Evolutionary conservation across 2,797 vertebrate genomes (phyloP).

Genomic region (Babyrousa celebensis): DNA sequence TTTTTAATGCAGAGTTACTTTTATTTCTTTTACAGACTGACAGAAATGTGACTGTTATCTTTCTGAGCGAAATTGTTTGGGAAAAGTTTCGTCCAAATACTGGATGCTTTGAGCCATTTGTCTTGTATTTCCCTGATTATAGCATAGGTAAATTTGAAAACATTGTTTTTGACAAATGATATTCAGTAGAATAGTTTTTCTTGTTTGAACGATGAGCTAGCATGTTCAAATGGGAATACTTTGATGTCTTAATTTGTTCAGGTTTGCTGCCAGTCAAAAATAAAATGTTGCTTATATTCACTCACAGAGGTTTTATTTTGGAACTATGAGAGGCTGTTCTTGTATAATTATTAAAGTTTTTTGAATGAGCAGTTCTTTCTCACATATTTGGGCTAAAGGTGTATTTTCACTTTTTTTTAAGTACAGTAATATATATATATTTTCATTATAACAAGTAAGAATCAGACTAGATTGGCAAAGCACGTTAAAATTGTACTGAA

Average conservation of each 20-base stretch:
- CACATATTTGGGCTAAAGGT: conserved; percentile 27
- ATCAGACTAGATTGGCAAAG: not conserved
- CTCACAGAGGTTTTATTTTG: conserved; percentile 50
- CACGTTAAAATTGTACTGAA: conserved; percentile 27
- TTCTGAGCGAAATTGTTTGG: conserved; percentile 98
- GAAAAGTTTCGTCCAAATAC: conserved; percentile 97
- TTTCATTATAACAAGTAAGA: conserved; percentile 14
- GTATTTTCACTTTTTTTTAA: conserved; percentile 51
- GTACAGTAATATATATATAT: not conserved
- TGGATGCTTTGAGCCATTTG: conserved; percentile 97
- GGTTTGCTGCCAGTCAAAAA: not conserved
- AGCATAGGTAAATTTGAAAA: conserved; percentile 95
- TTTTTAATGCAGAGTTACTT: conserved; percentile 67
- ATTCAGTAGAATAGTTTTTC: conserved; percentile 44
- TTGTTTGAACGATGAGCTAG: conserved; percentile 62
- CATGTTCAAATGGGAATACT: conserved; percentile 42
- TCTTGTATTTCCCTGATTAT: conserved; percentile 98
- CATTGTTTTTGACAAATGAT: conserved; percentile 71
- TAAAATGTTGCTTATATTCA: conserved; percentile 46
- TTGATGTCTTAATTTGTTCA: conserved; percentile 2
- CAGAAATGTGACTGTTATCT: conserved; percentile 96
- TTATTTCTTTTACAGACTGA: conserved; percentile 92
- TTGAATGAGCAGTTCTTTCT: conserved; percentile 46
- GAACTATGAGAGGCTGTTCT: not conserved
- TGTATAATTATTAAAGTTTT: not conserved